phyloP scores from a whole-genome alignment of 2,888 invertebrate species.

The Drosophila paucipuncta region DNA sequence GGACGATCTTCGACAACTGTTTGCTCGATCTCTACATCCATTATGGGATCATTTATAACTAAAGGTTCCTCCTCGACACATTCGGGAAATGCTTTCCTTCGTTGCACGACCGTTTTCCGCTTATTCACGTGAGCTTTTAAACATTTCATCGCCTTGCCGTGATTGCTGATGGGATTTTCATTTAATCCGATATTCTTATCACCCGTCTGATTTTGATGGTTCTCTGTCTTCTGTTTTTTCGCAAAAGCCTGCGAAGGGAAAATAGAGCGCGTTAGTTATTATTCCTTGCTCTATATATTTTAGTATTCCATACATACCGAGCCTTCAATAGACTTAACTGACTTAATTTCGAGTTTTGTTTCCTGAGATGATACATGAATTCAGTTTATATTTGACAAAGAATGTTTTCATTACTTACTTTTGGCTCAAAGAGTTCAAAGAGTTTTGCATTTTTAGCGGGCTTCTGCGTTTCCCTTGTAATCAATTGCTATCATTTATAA shows the following conservation, averaged over 20 bases:
- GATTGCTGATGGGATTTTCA: constrained; percentile 4
- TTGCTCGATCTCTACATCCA: constrained; percentile 3
- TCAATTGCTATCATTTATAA: background rate
- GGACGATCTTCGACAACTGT: constrained; percentile 3
- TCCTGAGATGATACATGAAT: constrained; percentile 3
- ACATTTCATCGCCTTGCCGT: constrained; percentile 9
- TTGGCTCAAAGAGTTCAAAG: constrained; percentile 40
- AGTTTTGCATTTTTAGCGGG: constrained; percentile 34
- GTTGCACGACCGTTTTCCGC: constrained; percentile 3
- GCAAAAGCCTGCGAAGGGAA: background rate
- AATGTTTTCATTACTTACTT: constrained; percentile 10
- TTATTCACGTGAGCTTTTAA: constrained; percentile 10
- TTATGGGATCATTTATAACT: background rate
- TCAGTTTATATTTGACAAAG: background rate
- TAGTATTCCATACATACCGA: constrained; percentile 2
- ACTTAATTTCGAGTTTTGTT: background rate
- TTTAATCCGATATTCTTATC: background rate
- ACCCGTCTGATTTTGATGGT: background rate
- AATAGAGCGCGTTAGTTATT: background rate
- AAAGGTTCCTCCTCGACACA: background rate
- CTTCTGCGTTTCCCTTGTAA: background rate
- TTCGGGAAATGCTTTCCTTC: background rate
- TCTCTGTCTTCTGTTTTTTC: constrained; percentile 7
- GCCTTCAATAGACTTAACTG: background rate
- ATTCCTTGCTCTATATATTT: no score